Conservation (phyloP, 2,888 invertebrate genomes). For the Troides helena region DNA sequence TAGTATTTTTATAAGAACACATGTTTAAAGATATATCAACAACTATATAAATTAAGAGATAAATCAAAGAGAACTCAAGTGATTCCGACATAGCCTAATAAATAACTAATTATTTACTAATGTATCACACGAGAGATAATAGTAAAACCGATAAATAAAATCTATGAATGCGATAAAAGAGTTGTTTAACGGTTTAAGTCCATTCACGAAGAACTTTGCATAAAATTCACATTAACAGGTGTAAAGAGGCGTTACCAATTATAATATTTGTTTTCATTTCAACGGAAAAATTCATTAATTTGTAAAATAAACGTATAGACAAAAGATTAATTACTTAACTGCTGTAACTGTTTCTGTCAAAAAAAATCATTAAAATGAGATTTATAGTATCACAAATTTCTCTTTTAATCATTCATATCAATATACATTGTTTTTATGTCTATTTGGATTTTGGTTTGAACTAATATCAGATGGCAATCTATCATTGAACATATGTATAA, state of each 20-base stretch:
- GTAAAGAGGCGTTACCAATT: conserved; percentile 2
- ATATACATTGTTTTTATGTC: no score
- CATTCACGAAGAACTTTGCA: conserved; percentile 12
- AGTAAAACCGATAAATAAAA: conserved; percentile 26
- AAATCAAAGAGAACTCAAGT: conserved; percentile 12
- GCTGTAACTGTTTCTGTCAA: neutral
- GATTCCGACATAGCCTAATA: conserved; percentile 13
- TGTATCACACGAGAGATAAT: conserved; percentile 9
- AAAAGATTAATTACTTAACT: conserved; percentile 1
- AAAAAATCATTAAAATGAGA: no score
- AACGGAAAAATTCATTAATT: neutral
- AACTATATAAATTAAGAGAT: conserved; percentile 3
- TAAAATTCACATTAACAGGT: conserved; percentile 19
- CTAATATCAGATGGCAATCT: no score
- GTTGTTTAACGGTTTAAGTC: conserved; percentile 8
- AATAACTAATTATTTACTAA: conserved; percentile 13
- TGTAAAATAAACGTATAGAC: neutral
- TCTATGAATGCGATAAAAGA: conserved; percentile 16
- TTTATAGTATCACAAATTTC: no score
- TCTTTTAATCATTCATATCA: no score
- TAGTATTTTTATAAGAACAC: neutral
- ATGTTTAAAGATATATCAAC: neutral
- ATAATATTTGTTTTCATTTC: neutral
- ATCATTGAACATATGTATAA: neutral
- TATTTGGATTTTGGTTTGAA: no score